Evolutionary conservation across 2,888 invertebrate genomes (phyloP).

Genomic region (Drosophila pegasa): DNA sequence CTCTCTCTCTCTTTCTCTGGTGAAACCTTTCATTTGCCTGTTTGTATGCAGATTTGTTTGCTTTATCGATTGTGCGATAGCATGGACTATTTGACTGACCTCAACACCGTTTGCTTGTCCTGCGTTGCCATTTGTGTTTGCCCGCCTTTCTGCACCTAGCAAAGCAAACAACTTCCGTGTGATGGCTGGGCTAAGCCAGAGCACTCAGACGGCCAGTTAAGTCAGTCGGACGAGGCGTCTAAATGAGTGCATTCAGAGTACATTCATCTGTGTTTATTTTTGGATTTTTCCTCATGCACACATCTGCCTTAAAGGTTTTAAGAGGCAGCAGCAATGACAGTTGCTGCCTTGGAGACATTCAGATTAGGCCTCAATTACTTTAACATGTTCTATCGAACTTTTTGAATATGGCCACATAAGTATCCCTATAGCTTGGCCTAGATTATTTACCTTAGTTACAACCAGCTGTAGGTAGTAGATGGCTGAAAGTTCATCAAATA

Average conservation of each 20-base stretch:
- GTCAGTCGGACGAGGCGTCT: slow-evolving; percentile 1
- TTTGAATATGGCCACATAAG: not conserved
- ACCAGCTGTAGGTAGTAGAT: not conserved
- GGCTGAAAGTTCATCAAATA: slow-evolving; percentile 26
- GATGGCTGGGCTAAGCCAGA: slow-evolving; percentile 33
- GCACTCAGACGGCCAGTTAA: slow-evolving; percentile 43
- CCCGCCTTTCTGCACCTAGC: slow-evolving; percentile 40
- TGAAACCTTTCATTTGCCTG: slow-evolving; percentile 10
- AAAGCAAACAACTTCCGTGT: slow-evolving; percentile 59
- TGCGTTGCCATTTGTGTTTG: slow-evolving; percentile 19
- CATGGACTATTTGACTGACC: slow-evolving; percentile 38
- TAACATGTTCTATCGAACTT: not conserved
- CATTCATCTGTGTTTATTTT: not conserved
- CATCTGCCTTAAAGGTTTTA: not conserved
- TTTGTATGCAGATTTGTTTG: slow-evolving; percentile 54
- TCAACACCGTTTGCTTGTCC: slow-evolving; percentile 25
- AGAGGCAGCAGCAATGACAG: not conserved
- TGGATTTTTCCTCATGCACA: not conserved
- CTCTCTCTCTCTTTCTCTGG: not conserved
- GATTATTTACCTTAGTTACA: not conserved
- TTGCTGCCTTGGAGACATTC: not conserved
- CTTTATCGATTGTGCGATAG: slow-evolving; percentile 66
- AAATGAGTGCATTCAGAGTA: slow-evolving; percentile 25
- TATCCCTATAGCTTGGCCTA: not conserved
- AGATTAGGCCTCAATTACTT: not conserved